Evolutionary conservation across 2,113 vertebrate genomes (phyloP), one percentile per base, ranked within the genome.

Genomic region (Strix aluco): DNA sequence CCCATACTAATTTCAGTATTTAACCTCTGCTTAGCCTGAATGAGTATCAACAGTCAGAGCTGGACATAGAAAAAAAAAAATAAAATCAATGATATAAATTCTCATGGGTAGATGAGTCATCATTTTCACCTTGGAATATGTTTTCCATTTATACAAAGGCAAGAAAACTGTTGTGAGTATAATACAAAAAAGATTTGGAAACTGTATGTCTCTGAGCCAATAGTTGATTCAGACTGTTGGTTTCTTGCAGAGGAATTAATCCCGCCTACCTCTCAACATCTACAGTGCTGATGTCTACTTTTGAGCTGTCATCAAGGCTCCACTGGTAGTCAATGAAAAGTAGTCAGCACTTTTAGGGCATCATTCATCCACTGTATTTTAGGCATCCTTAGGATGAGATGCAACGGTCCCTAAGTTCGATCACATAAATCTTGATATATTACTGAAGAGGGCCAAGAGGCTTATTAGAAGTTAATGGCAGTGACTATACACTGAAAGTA

Each of bases 161-260:
- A 93, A 80, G 79, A 93, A 94, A 92, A 51, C 12, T 81, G 5
- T 32, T 81, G 12, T 67, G 42, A 42, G 49, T 87, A 20, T 81
- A 80, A 38, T 32, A 67, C 0, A 42, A 94, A 85, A n/a, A 26
- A 59, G 2, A 32, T 18, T n/a, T 46, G 12, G 46, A 94, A 92
- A 62, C 29, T 29, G 0, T 47, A 10, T 38, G 4, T 86, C 20
- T 92, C 52, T 1, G 15, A 88, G 55, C 30, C 82, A 95, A 36
- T 70, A 78, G 83, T 42, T 67, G n/a, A 67, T 86, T 74, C 82
- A 81, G 59, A 74, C 20, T 66, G 10, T 66, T 74, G 38, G 9
- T 89, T 95, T 84, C 61, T 74, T 84, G 59, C 29, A 63, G 52
- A 67, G 81, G 18, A 81, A 94, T 89, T 86, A 84, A 75, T 87